Evolutionary conservation across 2,888 invertebrate species (phyloP).

Genomic region (Lithophane socia): DNA sequence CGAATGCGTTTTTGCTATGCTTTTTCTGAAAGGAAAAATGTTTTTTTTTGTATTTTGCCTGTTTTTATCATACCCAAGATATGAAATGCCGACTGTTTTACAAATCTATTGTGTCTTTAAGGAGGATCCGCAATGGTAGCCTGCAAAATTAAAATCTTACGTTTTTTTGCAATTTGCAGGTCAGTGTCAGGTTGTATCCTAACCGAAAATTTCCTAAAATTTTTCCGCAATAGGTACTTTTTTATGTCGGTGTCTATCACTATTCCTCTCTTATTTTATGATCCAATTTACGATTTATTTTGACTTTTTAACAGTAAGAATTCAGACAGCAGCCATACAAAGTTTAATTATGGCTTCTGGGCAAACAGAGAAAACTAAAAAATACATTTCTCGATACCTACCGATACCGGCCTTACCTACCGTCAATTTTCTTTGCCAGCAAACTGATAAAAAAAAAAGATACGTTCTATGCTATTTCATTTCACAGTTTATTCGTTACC

Average conservation of each 20-base stretch:
- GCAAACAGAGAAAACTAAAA: background rate
- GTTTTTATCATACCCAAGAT: background rate
- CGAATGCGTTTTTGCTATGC: slow-evolving; percentile 37
- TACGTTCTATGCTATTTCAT: slow-evolving; percentile 6
- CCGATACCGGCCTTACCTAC: background rate
- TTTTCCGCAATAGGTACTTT: background rate
- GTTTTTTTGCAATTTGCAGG: too few relatives aligned
- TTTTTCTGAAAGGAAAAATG: background rate
- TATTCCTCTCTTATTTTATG: background rate
- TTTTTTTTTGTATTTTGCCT: background rate
- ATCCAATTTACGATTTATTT: background rate
- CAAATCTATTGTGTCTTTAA: too few relatives aligned
- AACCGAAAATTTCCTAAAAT: too few relatives aligned
- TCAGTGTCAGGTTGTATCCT: too few relatives aligned
- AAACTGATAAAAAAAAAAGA: background rate
- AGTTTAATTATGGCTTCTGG: background rate
- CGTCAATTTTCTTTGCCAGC: background rate
- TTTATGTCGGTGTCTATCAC: background rate
- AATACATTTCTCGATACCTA: background rate
- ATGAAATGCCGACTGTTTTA: background rate
- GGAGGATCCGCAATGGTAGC: too few relatives aligned
- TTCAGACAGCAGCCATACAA: slow-evolving; percentile 8
- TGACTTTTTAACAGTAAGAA: background rate
- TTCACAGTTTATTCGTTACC: slow-evolving; percentile 22
- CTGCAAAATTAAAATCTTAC: too few relatives aligned